Base-by-base conservation (phyloP, 37 sponge, comb jelly and placozoan species). In the Spongilla lacustris region DNA sequence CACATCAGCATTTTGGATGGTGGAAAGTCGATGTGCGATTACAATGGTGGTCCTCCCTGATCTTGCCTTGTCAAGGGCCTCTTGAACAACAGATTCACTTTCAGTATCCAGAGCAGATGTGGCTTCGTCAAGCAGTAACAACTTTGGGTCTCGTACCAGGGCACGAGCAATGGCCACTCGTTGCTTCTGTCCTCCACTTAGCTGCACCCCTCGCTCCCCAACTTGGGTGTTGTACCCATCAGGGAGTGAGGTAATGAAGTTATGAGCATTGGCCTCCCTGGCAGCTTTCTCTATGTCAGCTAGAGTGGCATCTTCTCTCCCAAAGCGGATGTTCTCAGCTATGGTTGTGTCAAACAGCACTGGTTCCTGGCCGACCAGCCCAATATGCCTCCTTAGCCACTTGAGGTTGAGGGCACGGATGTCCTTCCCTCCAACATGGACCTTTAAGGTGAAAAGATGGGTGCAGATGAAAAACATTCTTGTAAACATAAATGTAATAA, bases 181-280 rank as follows among this genome's bases (percentile, higher is more conserved):
- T 84, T 96, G 97, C 79, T 96, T 96, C 89, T 96, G 97, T 76
- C 97, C 97, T 41, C 97, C 97, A 38, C 87, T 86, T 32, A 96
- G 85, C 84, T 96, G 97, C 36, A 86, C 71, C 1, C 95, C 97
- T 27, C 88, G 66, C 48, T 92, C 93, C 41, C 97, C 97, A 8
- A 85, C 91, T 41, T 85, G 27, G 26, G 97, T 97, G 36, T 97
- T 74, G 77, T 93, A 97, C 36, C 95, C 93, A 26, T 97, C 36
- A 4, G 95, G 97, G 9, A 97, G 89, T 0, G 50, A 30, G 48
- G 74, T 73, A 46, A 96, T 94, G 77, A 96, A 96, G 71, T 89
- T 79, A 74, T 96, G 95, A 23, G 89, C 93, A 77, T 96, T 96
- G 67, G 97, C 97, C 21, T 85, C 85, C 86, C 84, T 89, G 19